Evolutionary conservation across 2,797 vertebrate species (phyloP), one percentile per base, ranked within the genome.

Genomic region (Valencia hispanica): DNA sequence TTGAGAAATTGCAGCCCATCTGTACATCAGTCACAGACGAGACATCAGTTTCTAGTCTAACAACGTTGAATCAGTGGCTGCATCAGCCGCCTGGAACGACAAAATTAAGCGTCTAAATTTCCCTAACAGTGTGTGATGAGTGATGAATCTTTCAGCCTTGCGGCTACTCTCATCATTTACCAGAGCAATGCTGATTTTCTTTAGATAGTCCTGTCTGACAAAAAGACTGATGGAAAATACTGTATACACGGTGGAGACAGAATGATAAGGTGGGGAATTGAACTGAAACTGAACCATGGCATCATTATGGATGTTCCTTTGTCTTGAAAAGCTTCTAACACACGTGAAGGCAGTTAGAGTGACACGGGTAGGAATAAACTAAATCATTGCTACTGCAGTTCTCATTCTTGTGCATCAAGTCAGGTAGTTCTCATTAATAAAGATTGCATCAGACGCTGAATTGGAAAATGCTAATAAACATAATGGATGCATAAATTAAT

Each of bases 61-160:
- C 90, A 87, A 91, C 83, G 90, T 90, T 88, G 90, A 92, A 92
- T 93, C 85, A 81, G 86, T 73, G 70, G 88, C 86, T 80, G 85
- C 84, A 91, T 91, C 92, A 90, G 81, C 81, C 15, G 80, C 87
- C 85, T 75, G 84, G 85, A 93, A 94, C 36, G 88, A 88, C 89
- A 88, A 91, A 93, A 94, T 94, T 93, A 94, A 94, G 91, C 89
- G 86, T 86, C 90, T 94, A 91, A 91, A 95, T 95, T 94, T 94
- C 88, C 89, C 90, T 91, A 93, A 91, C 89, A 88, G 90, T 79
- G 70, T 86, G 81, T 88, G 85, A 91, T 93, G 91, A 94, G 85
- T 84, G 86, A 94, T 93, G 89, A 82, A 92, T 86, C 85, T 77
- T 78, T 81, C 79, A 69, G 70, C 77, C 87, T 87, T 47, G 47